Conservation (phyloP, 2,113 vertebrate species). For the Chroicocephalus ridibundus region DNA sequence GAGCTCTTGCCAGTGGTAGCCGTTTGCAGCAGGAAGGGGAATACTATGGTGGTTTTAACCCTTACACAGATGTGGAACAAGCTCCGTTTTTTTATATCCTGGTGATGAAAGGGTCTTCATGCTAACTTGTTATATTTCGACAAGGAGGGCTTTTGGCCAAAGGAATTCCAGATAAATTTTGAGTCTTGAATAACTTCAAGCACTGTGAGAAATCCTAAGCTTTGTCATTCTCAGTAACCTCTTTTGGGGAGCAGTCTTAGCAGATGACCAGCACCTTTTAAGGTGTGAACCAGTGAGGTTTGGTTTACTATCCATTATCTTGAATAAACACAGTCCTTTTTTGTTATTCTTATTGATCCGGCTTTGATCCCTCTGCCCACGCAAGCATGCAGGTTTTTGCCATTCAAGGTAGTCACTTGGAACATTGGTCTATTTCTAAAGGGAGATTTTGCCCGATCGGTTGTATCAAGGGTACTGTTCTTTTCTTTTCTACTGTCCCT, state of each 20-base stretch:
- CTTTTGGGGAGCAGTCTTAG: background rate
- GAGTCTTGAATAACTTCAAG: background rate
- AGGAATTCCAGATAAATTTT: background rate
- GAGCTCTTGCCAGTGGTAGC: background rate
- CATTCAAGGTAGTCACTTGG: background rate
- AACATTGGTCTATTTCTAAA: fast-evolving
- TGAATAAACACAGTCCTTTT: background rate
- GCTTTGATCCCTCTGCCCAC: background rate
- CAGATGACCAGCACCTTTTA: slow-evolving; percentile 4
- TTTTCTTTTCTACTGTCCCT: background rate
- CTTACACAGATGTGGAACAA: background rate
- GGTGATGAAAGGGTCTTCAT: background rate
- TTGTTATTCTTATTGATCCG: background rate
- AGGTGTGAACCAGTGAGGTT: background rate
- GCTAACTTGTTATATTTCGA: background rate
- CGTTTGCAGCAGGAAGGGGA: background rate
- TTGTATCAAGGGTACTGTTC: background rate
- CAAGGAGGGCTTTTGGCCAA: background rate
- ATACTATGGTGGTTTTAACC: background rate
- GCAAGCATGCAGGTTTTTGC: background rate
- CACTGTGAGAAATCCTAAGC: background rate
- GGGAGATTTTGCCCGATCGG: background rate
- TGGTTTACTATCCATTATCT: background rate
- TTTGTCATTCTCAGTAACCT: background rate
- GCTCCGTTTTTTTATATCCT: background rate